A percentile compares a stretch with the other conserved stretches of the same genome.
phyloP scores from a whole-genome alignment of 2,113 vertebrate genomes.

The Camarhynchus parvulus region DNA sequence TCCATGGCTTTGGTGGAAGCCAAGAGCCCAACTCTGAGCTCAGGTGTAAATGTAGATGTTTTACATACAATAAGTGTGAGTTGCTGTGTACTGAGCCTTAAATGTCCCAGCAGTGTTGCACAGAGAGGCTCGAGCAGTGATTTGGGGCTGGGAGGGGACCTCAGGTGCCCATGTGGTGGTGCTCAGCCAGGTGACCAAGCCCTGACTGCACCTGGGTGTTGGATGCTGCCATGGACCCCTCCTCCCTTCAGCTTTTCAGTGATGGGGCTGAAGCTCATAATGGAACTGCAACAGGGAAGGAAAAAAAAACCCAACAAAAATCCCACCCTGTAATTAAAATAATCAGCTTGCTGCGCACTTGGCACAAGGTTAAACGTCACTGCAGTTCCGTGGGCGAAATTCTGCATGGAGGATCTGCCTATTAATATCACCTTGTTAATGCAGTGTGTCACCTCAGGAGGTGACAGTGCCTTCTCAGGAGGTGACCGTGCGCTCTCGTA shows the following conservation, averaged over 20 bases:
- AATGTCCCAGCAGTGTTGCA: not conserved
- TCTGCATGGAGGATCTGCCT: not conserved
- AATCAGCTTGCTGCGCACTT: slow-evolving; percentile 6
- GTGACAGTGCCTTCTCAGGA: not conserved
- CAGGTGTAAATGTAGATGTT: not conserved
- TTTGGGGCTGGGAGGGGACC: not conserved
- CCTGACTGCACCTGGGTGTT: accelerated
- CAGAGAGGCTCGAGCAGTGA: accelerated
- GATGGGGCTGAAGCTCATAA: not conserved
- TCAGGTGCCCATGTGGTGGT: accelerated
- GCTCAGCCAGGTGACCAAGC: not conserved
- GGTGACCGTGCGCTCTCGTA: not conserved
- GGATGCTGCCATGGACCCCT: not conserved
- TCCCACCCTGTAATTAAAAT: not conserved
- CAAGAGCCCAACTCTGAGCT: not conserved
- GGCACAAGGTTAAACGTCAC: not conserved
- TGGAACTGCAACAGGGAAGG: accelerated
- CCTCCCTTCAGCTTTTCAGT: not conserved
- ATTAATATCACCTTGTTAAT: not conserved
- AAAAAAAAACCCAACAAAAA: not conserved
- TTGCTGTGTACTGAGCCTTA: not conserved
- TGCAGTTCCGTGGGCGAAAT: not conserved
- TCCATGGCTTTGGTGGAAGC: not conserved
- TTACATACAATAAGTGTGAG: not conserved
- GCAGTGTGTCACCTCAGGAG: not conserved